Conservation (phyloP, 2,888 invertebrate genomes). For the Drosophila limbata region DNA sequence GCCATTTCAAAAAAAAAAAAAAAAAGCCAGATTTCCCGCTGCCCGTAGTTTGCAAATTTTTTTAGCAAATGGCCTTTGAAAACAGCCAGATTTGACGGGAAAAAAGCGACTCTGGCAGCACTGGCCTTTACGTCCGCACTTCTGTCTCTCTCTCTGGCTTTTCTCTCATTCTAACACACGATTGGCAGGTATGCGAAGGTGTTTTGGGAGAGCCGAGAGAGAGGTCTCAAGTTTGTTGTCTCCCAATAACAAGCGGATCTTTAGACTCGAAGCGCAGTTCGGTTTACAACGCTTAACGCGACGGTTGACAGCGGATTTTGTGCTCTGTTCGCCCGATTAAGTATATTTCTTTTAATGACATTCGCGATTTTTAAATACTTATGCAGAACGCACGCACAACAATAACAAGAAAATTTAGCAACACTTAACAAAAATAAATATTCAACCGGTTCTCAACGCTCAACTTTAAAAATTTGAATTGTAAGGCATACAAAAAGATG, state of each 20-base stretch:
- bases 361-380: slow-evolving; percentile 58
- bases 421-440: slow-evolving; percentile 40
- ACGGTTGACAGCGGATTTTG: slow-evolving; percentile 49
- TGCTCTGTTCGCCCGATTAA: slow-evolving; percentile 6
- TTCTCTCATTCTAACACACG: not conserved
- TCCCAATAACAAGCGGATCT: slow-evolving; percentile 57
- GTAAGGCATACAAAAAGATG: slow-evolving; percentile 56
- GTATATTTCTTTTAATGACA: slow-evolving; percentile 24
- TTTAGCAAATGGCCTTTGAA: too few species aligned
- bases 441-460: slow-evolving; percentile 65
- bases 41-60: too few species aligned
- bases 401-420: slow-evolving; percentile 59
- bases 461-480: slow-evolving; percentile 48
- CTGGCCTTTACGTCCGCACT: not conserved
- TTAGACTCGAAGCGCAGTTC: slow-evolving; percentile 50
- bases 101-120: too few species aligned
- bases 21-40: too few species aligned
- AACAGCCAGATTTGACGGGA: too few species aligned
- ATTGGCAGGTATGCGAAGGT: slow-evolving; percentile 18
- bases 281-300: slow-evolving; percentile 47
- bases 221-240: slow-evolving; percentile 32
- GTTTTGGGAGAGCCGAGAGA: slow-evolving; percentile 30
- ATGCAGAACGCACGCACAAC: slow-evolving; percentile 51
- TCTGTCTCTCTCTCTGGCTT: not conserved
- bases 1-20: too few species aligned